Evolutionary conservation across 2,888 invertebrate genomes (phyloP).

Genomic region (Deilephila elpenor): DNA sequence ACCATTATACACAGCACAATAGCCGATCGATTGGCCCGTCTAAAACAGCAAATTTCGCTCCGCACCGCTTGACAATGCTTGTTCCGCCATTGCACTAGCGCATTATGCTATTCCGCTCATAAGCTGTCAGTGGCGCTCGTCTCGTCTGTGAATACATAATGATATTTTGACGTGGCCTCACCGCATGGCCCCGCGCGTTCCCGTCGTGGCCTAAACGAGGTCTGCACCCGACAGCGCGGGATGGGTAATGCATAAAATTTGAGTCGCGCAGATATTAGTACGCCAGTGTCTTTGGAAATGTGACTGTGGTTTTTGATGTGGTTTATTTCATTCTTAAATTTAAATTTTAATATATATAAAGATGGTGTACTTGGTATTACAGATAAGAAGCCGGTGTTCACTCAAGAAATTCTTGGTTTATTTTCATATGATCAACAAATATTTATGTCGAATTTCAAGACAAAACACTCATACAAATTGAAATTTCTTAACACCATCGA

Average conservation of each 20-base stretch:
- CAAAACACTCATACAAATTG: too few species aligned
- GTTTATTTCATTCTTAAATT: background rate
- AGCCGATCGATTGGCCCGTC: background rate
- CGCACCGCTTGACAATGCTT: background rate
- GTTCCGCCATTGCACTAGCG: conserved; percentile 29
- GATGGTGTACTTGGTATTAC: too few species aligned
- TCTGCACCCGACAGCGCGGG: conserved; percentile 50
- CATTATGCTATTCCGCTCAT: conserved; percentile 49
- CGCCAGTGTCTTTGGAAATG: background rate
- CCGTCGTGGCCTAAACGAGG: conserved; percentile 38
- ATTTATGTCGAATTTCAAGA: too few species aligned
- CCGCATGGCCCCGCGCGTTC: background rate
- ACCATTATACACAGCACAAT: background rate
- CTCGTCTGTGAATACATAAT: conserved; percentile 40
- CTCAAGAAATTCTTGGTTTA: too few species aligned
- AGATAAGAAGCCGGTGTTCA: too few species aligned
- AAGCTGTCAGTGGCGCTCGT: conserved; percentile 46
- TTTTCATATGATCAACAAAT: too few species aligned
- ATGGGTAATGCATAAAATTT: conserved; percentile 61
- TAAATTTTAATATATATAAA: too few species aligned
- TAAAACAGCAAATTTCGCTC: background rate
- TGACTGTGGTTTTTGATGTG: background rate
- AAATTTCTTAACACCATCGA: too few species aligned
- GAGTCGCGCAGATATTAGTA: background rate
- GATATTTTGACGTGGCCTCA: conserved; percentile 50